phyloP scores from a whole-genome alignment of 2,797 vertebrate species.

The Cygnus olor region DNA sequence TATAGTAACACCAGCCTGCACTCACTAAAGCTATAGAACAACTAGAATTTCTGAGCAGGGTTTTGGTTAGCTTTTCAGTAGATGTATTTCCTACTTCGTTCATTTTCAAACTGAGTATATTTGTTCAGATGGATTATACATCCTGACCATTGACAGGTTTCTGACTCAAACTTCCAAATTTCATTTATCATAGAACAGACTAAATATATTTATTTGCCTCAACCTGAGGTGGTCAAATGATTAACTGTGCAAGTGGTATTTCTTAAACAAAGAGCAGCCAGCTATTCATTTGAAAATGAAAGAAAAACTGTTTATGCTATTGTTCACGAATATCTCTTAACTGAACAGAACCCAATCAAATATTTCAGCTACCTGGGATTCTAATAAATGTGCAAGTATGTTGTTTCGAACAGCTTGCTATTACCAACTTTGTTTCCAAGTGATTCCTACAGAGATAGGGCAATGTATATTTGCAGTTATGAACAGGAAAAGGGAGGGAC shows the following conservation, averaged over 20 bases:
- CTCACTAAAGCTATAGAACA: not conserved
- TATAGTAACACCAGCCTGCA: not conserved
- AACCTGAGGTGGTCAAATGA: not conserved
- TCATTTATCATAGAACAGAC: not conserved
- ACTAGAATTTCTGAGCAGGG: not conserved
- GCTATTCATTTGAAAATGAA: not conserved
- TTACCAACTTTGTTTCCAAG: not conserved
- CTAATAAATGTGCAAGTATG: not conserved
- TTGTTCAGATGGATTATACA: conserved; percentile 8
- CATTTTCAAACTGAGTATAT: not conserved
- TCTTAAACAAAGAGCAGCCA: not conserved
- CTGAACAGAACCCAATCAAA: not conserved
- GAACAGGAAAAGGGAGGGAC: not conserved
- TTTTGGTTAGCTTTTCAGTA: not conserved
- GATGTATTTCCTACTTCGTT: not conserved
- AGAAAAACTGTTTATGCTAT: not conserved
- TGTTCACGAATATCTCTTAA: not conserved
- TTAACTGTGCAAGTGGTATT: not conserved
- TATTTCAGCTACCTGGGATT: not conserved
- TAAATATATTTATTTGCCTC: conserved; percentile 15
- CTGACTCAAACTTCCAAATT: conserved; percentile 7
- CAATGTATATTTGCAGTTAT: not conserved
- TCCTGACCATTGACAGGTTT: not conserved
- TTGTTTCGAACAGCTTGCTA: not conserved
- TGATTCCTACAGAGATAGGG: not conserved